These are phyloP conservation scores for Spizaetus ornatus DNA, from an alignment of 2,113 vertebrate species.

Conservation along the genomic window DNA sequence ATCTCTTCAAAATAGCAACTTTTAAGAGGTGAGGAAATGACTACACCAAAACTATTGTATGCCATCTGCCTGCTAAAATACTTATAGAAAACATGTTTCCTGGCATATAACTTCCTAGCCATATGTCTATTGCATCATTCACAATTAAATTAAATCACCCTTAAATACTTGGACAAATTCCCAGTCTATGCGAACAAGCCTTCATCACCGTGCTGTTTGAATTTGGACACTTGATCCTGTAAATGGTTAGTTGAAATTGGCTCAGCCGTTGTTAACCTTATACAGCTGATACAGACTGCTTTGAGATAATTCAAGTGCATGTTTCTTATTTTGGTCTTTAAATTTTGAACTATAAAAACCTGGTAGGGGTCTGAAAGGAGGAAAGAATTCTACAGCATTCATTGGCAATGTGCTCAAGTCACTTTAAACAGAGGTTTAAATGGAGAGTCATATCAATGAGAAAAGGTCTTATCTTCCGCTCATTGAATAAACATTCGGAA, in stretches of 20 bases:
- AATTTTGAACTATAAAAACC: background rate
- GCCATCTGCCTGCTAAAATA: conserved; percentile 58
- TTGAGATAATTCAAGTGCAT: accelerated
- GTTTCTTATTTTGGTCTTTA: background rate
- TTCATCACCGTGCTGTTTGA: background rate
- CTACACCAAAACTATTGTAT: conserved; percentile 39
- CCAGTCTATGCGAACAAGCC: background rate
- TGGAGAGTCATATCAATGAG: accelerated
- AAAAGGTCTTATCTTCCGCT: background rate
- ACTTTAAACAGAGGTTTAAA: background rate
- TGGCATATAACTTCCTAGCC: conserved; percentile 54
- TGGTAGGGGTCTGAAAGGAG: background rate
- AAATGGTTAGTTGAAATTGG: background rate
- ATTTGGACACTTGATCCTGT: background rate
- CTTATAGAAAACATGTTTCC: conserved; percentile 60
- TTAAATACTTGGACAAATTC: conserved; percentile 25
- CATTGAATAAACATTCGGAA: background rate
- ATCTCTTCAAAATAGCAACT: conserved; percentile 26
- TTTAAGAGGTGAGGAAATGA: conserved; percentile 54
- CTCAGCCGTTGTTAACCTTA: background rate
- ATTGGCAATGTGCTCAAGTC: accelerated
- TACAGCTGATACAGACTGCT: background rate
- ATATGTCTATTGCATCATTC: conserved; percentile 60
- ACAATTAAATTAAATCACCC: conserved; percentile 48
- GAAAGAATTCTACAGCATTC: background rate